Evolutionary conservation across 2,888 invertebrate species (phyloP).

Genomic region (Zaprionus obscuricornis): DNA sequence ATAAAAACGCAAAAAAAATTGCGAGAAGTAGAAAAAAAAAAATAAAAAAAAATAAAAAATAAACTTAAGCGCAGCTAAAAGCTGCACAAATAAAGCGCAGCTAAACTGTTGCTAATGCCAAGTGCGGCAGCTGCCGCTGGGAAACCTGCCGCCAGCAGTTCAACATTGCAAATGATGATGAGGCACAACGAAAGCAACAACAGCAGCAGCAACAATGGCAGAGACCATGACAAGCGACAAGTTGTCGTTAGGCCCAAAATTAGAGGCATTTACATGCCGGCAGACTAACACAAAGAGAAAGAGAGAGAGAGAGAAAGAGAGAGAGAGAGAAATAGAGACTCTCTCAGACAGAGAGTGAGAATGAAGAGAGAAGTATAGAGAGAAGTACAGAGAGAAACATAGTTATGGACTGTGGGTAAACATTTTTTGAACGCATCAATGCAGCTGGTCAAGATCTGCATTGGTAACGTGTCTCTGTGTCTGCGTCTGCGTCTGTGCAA

Average conservation of each 20-base stretch:
- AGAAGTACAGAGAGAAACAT: background rate
- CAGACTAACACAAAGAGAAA: conserved; percentile 9
- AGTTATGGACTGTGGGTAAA: conserved; percentile 56
- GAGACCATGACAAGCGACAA: conserved; percentile 70
- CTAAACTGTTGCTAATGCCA: conserved; percentile 52
- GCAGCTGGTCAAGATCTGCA: conserved; percentile 61
- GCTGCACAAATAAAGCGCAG: conserved; percentile 69
- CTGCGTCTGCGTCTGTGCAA: conserved; percentile 19
- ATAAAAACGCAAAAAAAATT: conserved; percentile 4
- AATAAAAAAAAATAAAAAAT: background rate
- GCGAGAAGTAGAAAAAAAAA: background rate
- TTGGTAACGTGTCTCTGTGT: conserved; percentile 15
- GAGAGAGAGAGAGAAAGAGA: conserved; percentile 12
- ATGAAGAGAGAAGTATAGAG: conserved; percentile 15
- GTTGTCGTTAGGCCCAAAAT: conserved; percentile 75
- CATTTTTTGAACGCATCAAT: conserved; percentile 63
- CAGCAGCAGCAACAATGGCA: conserved; percentile 14
- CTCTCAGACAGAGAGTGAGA: background rate
- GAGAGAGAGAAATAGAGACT: conserved; percentile 2
- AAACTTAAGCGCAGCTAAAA: conserved; percentile 54
- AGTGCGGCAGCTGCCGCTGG: conserved; percentile 61
- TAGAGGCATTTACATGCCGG: conserved; percentile 71
- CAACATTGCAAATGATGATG: conserved; percentile 74
- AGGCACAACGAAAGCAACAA: conserved; percentile 39
- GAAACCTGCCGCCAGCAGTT: conserved; percentile 52